Percentiles rank a stretch among this genome's conserved stretches.
These are phyloP conservation scores for Drosophila tropicalis DNA, from an alignment of 1,140 invertebrate species.

Conservation along the genomic window DNA sequence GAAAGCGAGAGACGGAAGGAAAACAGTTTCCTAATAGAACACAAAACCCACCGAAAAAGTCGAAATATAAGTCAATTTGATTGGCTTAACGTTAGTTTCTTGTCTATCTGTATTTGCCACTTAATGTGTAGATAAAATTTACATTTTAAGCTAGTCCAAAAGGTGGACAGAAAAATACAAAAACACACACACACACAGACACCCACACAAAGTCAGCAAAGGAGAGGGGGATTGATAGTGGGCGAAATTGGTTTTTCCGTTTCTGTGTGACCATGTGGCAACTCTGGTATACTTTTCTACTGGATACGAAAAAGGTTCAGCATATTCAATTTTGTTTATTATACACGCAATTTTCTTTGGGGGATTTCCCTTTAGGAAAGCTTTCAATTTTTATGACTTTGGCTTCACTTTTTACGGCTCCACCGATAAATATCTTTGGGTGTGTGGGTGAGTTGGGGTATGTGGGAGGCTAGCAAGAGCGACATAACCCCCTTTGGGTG, in stretches of 20 bases:
- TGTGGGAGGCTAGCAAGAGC: background rate
- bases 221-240: too few relatives aligned
- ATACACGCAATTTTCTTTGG: conserved; percentile 34
- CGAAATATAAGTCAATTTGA: conserved; percentile 57
- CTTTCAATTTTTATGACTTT: conserved; percentile 64
- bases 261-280: conserved; percentile 35
- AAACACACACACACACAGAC: background rate
- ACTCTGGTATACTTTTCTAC: conserved; percentile 34
- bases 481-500: background rate
- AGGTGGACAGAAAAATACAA: conserved; percentile 34
- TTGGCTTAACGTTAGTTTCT: conserved; percentile 58
- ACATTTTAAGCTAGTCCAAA: conserved; percentile 59
- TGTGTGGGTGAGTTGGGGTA: background rate
- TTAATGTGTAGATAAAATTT: conserved; percentile 67
- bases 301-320: conserved; percentile 25
- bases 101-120: conserved; percentile 39
- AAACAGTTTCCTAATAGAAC: background rate
- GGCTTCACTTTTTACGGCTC: conserved; percentile 53
- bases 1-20: too few relatives aligned
- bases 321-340: conserved; percentile 64
- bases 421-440: conserved; percentile 35
- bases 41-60: background rate
- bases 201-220: background rate
- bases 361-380: conserved; percentile 49
- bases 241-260: conserved; percentile 47